phyloP scores from a whole-genome alignment of 2,888 invertebrate species.

The Cetonia aurata region DNA sequence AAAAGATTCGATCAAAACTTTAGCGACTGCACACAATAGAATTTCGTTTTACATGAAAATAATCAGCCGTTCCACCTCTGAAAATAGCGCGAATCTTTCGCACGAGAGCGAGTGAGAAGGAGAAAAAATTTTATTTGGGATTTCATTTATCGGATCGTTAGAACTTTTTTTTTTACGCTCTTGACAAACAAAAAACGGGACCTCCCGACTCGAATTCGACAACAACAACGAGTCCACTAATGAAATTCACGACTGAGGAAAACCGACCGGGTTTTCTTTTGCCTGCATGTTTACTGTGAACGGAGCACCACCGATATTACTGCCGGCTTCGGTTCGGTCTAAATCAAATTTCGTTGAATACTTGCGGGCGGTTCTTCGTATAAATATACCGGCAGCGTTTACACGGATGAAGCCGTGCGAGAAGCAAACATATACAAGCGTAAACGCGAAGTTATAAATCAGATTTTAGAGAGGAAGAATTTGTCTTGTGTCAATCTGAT shows the following conservation, averaged over 20 bases:
- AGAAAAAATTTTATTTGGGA: slow-evolving; percentile 32
- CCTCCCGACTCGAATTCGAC: not conserved
- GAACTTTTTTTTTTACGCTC: slow-evolving; percentile 29
- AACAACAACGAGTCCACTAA: slow-evolving; percentile 24
- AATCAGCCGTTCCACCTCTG: slow-evolving; percentile 15
- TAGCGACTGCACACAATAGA: slow-evolving; percentile 18
- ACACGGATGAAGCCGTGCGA: not conserved
- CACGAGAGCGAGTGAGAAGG: not conserved
- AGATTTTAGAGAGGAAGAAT: slow-evolving; percentile 15
- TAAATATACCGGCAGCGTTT: not conserved
- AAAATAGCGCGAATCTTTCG: slow-evolving; percentile 3
- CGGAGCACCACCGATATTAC: slow-evolving; percentile 23
- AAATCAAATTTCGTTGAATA: slow-evolving; percentile 4
- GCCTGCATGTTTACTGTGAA: slow-evolving; percentile 15
- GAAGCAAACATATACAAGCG: not conserved
- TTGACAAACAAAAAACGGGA: slow-evolving; percentile 22
- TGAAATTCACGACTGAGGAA: slow-evolving; percentile 31
- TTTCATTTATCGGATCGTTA: slow-evolving; percentile 38
- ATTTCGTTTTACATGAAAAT: slow-evolving; percentile 35
- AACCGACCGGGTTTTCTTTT: not conserved
- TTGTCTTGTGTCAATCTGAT: not conserved
- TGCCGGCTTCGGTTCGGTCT: not conserved
- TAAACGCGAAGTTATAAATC: slow-evolving; percentile 13
- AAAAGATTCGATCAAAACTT: slow-evolving; percentile 38
- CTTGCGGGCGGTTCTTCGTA: not conserved